Percentiles rank a stretch among this genome's conserved stretches.
These are phyloP conservation scores for Brachionus calyciflorus DNA, from an alignment of 1,140 invertebrate species.

Conservation along the genomic window DNA sequence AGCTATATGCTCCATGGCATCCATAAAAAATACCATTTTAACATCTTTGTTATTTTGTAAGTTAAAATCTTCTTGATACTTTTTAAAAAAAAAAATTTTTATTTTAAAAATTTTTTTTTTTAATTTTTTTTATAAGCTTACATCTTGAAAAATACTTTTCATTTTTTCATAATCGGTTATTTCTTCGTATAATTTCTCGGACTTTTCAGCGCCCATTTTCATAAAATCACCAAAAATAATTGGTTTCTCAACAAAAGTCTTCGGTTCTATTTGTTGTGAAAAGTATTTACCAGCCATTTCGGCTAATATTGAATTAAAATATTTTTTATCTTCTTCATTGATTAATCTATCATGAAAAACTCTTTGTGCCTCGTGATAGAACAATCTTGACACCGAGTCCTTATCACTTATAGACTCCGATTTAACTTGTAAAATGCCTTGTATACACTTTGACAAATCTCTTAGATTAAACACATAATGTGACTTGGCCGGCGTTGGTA, in stretches of 20 bases:
- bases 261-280: slow-evolving; percentile 54
- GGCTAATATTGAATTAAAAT: slow-evolving; percentile 58
- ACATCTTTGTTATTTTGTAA: slow-evolving; percentile 45
- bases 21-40: slow-evolving; percentile 61
- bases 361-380: slow-evolving; percentile 60
- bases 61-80: slow-evolving; percentile 47
- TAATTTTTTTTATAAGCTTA: slow-evolving; percentile 49
- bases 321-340: slow-evolving; percentile 59
- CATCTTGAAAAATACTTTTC: slow-evolving; percentile 55
- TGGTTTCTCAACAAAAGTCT: slow-evolving; percentile 55
- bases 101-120: neutral
- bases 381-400: slow-evolving; percentile 55
- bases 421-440: slow-evolving; percentile 58
- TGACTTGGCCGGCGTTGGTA: slow-evolving; percentile 61
- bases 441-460: slow-evolving; percentile 61
- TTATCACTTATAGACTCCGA: slow-evolving; percentile 25
- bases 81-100: neutral
- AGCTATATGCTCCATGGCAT: slow-evolving; percentile 60
- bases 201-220: slow-evolving; percentile 56
- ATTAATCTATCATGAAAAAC: slow-evolving; percentile 62
- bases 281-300: slow-evolving; percentile 61
- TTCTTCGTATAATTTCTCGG: slow-evolving; percentile 59
- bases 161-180: slow-evolving; percentile 57
- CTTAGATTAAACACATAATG: slow-evolving; percentile 62
- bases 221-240: slow-evolving; percentile 62